Evolutionary conservation across 2,888 invertebrate species (phyloP).

Genomic region (Eupsilia transversa): DNA sequence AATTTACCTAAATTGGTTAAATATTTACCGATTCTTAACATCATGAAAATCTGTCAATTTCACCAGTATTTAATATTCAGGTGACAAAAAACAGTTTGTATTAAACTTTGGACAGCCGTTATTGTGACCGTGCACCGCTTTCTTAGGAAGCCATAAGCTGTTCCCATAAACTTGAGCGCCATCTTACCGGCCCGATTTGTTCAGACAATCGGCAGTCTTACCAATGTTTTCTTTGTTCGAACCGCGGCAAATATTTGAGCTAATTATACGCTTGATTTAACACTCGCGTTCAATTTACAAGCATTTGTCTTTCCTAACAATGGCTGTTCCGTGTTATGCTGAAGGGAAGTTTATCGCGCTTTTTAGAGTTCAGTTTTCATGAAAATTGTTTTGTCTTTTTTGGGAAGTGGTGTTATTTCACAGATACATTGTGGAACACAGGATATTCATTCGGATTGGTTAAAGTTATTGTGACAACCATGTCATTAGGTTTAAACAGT

Average conservation of each 20-base stretch:
- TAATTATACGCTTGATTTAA: constrained; percentile 83
- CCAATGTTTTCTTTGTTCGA: constrained; percentile 73
- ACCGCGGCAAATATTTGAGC: constrained; percentile 76
- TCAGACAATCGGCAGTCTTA: constrained; percentile 70
- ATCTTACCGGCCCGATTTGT: constrained; percentile 76
- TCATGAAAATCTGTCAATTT: no score
- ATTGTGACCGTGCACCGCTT: not conserved
- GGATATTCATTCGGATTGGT: no score
- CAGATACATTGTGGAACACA: no score
- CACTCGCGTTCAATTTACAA: constrained; percentile 76
- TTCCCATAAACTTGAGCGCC: constrained; percentile 45
- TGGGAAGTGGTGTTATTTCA: not conserved
- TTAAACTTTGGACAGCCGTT: not conserved
- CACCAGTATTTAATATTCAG: not conserved
- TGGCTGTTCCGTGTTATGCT: constrained; percentile 64
- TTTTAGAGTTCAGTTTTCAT: constrained; percentile 25
- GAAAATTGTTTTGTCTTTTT: not conserved
- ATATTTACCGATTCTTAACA: not conserved
- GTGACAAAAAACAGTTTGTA: no score
- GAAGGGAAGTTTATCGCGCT: constrained; percentile 27
- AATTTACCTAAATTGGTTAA: not conserved
- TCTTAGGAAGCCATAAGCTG: not conserved
- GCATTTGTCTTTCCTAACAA: constrained; percentile 79
- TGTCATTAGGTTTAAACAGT: no score
- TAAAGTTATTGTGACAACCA: no score